These are phyloP conservation scores for Tenthredo scrophulariae DNA, from an alignment of 2,888 invertebrate genomes.

Conservation along the genomic window DNA sequence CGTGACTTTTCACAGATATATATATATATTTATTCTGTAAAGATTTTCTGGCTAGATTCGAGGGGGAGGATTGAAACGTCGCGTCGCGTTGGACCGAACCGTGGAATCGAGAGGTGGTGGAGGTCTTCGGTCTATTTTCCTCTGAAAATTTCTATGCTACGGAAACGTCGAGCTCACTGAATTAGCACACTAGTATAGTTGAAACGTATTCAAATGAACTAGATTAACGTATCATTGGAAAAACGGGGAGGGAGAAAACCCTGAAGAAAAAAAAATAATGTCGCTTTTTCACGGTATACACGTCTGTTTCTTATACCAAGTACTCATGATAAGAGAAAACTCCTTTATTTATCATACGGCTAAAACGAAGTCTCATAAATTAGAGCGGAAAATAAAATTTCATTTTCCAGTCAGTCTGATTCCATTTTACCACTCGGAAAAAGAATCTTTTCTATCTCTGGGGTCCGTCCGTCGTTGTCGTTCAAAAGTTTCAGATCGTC, in stretches of 20 bases:
- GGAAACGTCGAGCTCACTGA: neutral
- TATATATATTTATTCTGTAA: neutral
- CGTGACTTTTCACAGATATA: neutral
- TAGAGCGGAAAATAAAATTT: slow-evolving; percentile 39
- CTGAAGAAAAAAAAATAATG: neutral
- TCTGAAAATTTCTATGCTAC: neutral
- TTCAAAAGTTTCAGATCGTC: slow-evolving; percentile 40
- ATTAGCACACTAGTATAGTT: neutral
- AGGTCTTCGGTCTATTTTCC: neutral
- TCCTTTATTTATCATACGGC: neutral
- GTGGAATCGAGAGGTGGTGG: neutral
- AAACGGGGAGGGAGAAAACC: neutral
- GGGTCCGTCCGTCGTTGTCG: slow-evolving; percentile 11
- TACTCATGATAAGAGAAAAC: neutral
- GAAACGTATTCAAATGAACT: neutral
- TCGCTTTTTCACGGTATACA: neutral
- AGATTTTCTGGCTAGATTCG: neutral
- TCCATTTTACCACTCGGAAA: slow-evolving; percentile 23
- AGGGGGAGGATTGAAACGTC: neutral
- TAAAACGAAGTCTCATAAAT: slow-evolving; percentile 24
- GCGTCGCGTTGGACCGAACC: neutral
- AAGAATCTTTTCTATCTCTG: slow-evolving; percentile 15
- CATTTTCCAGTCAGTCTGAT: slow-evolving; percentile 27
- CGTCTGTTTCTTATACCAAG: neutral
- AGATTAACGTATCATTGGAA: neutral